Base-by-base conservation (phyloP, 2,797 vertebrate genomes). In the Arnoldichthys spilopterus region DNA sequence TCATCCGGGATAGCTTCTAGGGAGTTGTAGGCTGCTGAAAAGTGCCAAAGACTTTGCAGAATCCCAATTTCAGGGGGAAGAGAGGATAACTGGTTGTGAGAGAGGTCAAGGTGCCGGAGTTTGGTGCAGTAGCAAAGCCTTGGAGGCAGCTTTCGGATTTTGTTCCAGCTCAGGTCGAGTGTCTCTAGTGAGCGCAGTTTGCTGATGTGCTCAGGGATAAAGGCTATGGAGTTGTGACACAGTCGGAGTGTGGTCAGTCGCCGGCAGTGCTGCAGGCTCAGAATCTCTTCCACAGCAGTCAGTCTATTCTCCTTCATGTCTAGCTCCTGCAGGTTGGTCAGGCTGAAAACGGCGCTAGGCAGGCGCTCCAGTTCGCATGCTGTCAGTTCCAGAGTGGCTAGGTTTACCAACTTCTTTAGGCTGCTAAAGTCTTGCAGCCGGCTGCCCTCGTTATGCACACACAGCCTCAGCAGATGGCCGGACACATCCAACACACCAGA, bases 201-300 rank as follows among this genome's bases (percentile, higher is more conserved):
- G 34, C 93, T 92, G 79, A 98, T 92, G 1, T 98, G 95, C 53
- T 98, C 96, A 0, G 96, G 96, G 68, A 98, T 90, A n/a, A 93
- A 94, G 2, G 91, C 85, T 26, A 98, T 96, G 84, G 91, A 92
- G 82, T 98, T 98, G 91, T 96, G 91, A 95, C 96, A 97, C 69
- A 98, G 90, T 63, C 88, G 88, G 7, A 98, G 95, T 0, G 92
- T 92, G 30, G 87, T 89, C 53, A 97, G 87, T 69, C 95, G 95
- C 18, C 87, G 90, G 78, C 96, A 97, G 82, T 98, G 96, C 88
- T 98, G 96, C 72, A 97, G 89, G 77, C 96, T 97, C 49, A 97
- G 91, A 71, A 97, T 95, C 88, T 97, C 96, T 79, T 97, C 96
- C 2, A 97, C 94, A 0, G 95, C 95, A 54, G 90, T 92, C 4